These are phyloP conservation scores for Xerus rutilus DNA, from an alignment of 2,797 vertebrate genomes.

Conservation along the genomic window DNA sequence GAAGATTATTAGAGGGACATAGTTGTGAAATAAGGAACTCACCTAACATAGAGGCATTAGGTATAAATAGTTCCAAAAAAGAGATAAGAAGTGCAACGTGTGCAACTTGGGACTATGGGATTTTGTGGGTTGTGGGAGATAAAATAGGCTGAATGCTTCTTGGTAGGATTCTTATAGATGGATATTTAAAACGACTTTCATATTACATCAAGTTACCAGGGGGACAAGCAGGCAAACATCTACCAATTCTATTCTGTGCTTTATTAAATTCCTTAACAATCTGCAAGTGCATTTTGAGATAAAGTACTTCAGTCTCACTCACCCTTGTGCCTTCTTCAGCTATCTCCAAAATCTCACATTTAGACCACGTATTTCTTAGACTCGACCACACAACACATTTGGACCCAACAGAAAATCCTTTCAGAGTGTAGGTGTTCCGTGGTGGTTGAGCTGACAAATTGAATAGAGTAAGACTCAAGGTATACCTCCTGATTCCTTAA, in stretches of 20 bases:
- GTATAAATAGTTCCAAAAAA: neutral
- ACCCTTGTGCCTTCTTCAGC: slow-evolving; percentile 89
- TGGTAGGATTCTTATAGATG: neutral
- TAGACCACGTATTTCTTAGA: slow-evolving; percentile 86
- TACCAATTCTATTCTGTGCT: neutral
- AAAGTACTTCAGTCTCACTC: slow-evolving; percentile 61
- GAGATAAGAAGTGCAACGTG: neutral
- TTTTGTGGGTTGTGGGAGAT: neutral
- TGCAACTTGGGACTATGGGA: neutral
- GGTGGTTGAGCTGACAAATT: slow-evolving; percentile 75
- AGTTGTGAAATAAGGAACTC: neutral
- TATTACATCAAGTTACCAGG: neutral
- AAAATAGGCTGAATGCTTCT: neutral
- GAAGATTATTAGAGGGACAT: neutral
- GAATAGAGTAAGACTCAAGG: neutral
- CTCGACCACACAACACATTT: slow-evolving; percentile 90
- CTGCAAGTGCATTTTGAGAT: neutral
- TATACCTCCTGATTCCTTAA: neutral
- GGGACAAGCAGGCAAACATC: neutral
- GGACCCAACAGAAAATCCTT: slow-evolving; percentile 87
- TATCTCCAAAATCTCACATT: slow-evolving; percentile 89
- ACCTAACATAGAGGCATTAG: neutral
- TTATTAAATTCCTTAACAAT: neutral
- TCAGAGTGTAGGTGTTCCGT: slow-evolving; percentile 80
- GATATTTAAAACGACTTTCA: neutral